Evolutionary conservation across 1,140 invertebrate genomes (phyloP), one percentile per base, ranked within the genome.

Genomic region (Macrostomum lignano): DNA sequence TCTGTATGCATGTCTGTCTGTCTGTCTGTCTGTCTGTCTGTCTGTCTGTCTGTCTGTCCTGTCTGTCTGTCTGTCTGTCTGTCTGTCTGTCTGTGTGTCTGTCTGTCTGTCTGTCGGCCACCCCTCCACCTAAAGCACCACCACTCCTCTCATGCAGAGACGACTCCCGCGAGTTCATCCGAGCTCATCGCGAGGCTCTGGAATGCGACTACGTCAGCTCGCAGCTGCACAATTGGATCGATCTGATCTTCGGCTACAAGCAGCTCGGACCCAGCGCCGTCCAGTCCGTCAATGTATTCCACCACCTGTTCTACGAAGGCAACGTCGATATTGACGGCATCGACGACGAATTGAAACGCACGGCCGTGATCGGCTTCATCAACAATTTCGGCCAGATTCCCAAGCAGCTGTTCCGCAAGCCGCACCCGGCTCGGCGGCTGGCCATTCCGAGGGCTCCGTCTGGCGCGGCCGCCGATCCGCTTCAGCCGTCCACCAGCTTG

Each of bases 321-420:
- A 94, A 93, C 56, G 86, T 96, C 20, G 84, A 96, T 59, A 94
- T 96, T 48, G 91, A 94, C 58, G 81, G 71, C 47, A 96, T 96
- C 51, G 84, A 94, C 44, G 91, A 98, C 64, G 86, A 88, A 0
- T 58, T 96, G 13, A 94, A 93, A 58, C 86, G 91, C 56, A 94
- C 88, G 55, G 86, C 86, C 2, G 94, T 82, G 9, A 93, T 96
- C 47, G 88, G 88, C 9, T 98, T 96, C 52, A 96, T 96, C 36
- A 96, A 96, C 51, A 98, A 96, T 60, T 98, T 98, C 63, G 88
- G 88, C 2, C 88, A 98, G 58, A 94, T 94, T 53, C 86, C 88
- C 15, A 36, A 15, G 22, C 34, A 36, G 15, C 56, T 96, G 1
- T 98, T 98, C 50, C 84, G 86, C 45, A 91, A 88, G 56, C 72